Evolutionary conservation across 2,797 vertebrate species (phyloP), one percentile per base, ranked within the genome.

Genomic region (Chelidonichthys spinosus): DNA sequence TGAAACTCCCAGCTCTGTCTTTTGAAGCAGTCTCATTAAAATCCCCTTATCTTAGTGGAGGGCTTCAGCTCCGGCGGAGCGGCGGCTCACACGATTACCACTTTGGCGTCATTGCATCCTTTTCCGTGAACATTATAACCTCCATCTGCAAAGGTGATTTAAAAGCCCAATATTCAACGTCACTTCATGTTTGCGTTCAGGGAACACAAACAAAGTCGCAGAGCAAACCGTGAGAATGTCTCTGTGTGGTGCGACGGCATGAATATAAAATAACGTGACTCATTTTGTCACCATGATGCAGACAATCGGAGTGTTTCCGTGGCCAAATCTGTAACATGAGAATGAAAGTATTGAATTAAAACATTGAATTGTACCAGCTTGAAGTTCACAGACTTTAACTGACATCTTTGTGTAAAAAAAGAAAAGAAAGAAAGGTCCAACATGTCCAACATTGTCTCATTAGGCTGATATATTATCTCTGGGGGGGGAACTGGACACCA

Each of bases 1-100:
- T 84, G 66, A 76, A 82, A 84, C 81, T 69, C 83, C 63, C 14
- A 69, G 49, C 75, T 78, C 76, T 79, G 67, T 78, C 83, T 83
- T 84, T 74, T 54, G 73, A 86, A 79, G 74, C 63, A 6, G 77
- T 85, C 85, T 92, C 88, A 90, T 92, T 92, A 89, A 92, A 91
- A 89, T 74, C 87, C 72, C 86, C 80, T 90, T 89, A 89, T 93
- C 85, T 84, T 49, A 62, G 72, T 8, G 69, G 50, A 76, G 76
- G 61, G 69, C 74, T 90, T 84, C 60, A 3, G 83, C 85, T 87
- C 77, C 82, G 82, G 74, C 66, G 80, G 72, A 90, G 85, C 74
- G 81, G 87, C 83, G 40, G 74, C 77, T 65, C 65, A 55, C 71
- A 37, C 39, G 66, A 75, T 89, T 84, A 89, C 79, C 83, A 81